phyloP scores from a whole-genome alignment of 2,888 invertebrate species.

The Amblyteles armatorius region DNA sequence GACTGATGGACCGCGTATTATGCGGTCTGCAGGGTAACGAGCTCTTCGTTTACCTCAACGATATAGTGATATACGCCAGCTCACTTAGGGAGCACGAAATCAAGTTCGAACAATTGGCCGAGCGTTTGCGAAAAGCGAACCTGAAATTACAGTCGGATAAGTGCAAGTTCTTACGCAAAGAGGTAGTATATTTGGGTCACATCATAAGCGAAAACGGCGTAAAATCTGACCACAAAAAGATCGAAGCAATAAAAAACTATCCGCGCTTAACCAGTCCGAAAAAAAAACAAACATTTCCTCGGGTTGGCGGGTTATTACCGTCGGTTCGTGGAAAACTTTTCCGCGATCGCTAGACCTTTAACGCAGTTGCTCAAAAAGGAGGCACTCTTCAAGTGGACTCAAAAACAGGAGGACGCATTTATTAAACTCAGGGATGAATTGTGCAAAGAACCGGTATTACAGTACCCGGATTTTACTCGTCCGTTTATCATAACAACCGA shows the following conservation, averaged over 20 bases:
- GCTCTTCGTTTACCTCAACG: conserved; percentile 62
- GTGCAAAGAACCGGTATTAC: conserved; percentile 58
- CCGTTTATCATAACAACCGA: conserved; percentile 65
- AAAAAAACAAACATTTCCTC: conserved; percentile 19
- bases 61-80: conserved; percentile 50
- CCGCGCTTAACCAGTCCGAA: conserved; percentile 4
- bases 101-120: conserved; percentile 9
- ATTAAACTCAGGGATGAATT: conserved; percentile 39
- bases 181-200: conserved; percentile 26
- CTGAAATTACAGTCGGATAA: conserved; percentile 28
- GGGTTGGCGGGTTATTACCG: conserved; percentile 39
- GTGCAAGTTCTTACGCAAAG: conserved; percentile 21
- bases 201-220: conserved; percentile 19
- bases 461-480: conserved; percentile 59
- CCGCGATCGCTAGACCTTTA: conserved; percentile 55
- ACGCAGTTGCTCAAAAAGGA: conserved; percentile 40
- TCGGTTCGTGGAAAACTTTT: conserved; percentile 54
- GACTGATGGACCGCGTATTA: conserved; percentile 14
- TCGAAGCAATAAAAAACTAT: neutral
- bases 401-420: conserved; percentile 51
- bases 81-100: conserved; percentile 46
- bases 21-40: conserved; percentile 34
- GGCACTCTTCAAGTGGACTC: conserved; percentile 29
- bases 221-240: conserved; percentile 1
- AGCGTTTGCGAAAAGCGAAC: neutral